phyloP scores from a whole-genome alignment of 2,888 invertebrate genomes.

The Chloroclystis v-ata region DNA sequence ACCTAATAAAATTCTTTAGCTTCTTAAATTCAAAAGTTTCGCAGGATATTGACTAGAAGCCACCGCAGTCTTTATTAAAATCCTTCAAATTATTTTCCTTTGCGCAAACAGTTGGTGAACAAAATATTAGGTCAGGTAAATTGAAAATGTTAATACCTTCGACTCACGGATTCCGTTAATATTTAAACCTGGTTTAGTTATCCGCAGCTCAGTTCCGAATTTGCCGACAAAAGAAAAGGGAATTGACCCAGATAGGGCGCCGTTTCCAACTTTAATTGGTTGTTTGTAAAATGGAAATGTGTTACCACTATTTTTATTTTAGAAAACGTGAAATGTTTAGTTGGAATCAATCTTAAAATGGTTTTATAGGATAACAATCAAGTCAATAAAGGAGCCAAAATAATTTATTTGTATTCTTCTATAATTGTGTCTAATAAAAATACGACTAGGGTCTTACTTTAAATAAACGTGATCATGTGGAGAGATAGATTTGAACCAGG shows the following conservation, averaged over 20 bases:
- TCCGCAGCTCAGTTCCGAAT: conserved; percentile 13
- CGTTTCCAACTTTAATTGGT: background rate
- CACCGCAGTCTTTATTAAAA: conserved; percentile 23
- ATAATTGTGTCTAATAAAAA: too few species aligned
- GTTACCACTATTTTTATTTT: too few species aligned
- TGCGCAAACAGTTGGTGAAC: conserved; percentile 18
- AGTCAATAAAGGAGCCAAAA: too few species aligned
- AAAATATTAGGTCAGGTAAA: conserved; percentile 28
- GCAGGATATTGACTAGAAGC: conserved; percentile 12
- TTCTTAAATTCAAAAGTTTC: conserved; percentile 2
- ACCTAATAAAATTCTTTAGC: too few species aligned
- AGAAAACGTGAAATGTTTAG: too few species aligned
- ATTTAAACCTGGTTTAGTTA: conserved; percentile 15
- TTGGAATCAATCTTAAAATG: too few species aligned
- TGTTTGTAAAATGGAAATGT: background rate
- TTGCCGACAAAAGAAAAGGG: conserved; percentile 15
- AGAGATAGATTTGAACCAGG: too few species aligned
- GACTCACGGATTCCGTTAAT: conserved; percentile 15
- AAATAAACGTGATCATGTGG: too few species aligned
- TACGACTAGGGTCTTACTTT: too few species aligned
- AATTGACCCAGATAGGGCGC: conserved; percentile 12
- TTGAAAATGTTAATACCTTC: conserved; percentile 27
- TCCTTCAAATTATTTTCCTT: conserved; percentile 26
- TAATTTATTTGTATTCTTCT: too few species aligned
- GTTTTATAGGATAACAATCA: too few species aligned